Conservation (phyloP, 53 echinoderm and acorn worm genomes). For the Astropecten irregularis region DNA sequence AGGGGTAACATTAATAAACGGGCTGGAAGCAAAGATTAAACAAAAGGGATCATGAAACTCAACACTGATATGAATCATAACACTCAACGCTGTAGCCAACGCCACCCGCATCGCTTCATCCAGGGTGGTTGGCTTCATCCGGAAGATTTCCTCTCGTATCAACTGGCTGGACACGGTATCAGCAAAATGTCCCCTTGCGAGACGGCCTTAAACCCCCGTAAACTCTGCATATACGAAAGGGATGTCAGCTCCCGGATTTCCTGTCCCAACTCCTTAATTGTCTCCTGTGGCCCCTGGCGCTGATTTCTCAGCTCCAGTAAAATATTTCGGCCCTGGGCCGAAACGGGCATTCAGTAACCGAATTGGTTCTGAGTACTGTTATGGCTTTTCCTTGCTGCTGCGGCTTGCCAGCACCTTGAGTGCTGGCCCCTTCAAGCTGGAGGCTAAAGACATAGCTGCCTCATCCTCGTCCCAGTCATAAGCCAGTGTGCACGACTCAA, state of each 20-base stretch:
- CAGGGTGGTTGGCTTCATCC: slow-evolving; percentile 31
- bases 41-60: too few relatives aligned
- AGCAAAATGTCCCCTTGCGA: slow-evolving; percentile 29
- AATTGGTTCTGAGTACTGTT: too few relatives aligned
- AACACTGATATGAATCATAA: too few relatives aligned
- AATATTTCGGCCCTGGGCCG: slow-evolving; percentile 33
- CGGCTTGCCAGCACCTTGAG: too few relatives aligned
- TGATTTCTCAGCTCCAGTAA: slow-evolving; percentile 20
- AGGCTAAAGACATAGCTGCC: slow-evolving; percentile 17
- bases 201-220: slow-evolving; percentile 3
- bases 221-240: slow-evolving; percentile 32
- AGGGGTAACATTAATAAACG: too few relatives aligned
- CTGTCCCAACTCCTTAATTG: slow-evolving; percentile 48
- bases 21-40: too few relatives aligned
- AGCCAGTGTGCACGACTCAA: slow-evolving; percentile 32
- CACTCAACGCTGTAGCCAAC: slow-evolving; percentile 51
- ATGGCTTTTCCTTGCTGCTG: not conserved
- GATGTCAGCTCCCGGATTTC: slow-evolving; percentile 29
- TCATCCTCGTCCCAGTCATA: slow-evolving; percentile 31
- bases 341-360: too few relatives aligned
- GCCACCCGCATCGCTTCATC: slow-evolving; percentile 52
- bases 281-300: slow-evolving; percentile 26
- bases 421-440: slow-evolving; percentile 15
- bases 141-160: slow-evolving; percentile 37
- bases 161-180: slow-evolving; percentile 30